Conservation (phyloP, 2,797 vertebrate genomes). For the Hirundo rustica region DNA sequence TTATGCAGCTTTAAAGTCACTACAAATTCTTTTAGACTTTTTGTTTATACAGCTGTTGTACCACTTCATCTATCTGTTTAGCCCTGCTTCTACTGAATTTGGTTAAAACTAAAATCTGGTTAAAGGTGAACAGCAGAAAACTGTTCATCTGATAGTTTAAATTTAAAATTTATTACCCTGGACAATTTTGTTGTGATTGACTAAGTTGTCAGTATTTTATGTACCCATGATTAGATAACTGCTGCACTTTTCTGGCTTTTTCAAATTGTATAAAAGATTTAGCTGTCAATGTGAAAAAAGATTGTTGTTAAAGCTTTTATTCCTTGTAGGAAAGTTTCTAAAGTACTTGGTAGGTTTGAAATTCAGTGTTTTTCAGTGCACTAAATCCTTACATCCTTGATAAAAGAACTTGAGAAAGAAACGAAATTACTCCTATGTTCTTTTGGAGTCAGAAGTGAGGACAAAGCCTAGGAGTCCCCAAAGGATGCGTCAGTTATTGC, state of each 20-base stretch:
- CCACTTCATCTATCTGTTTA: background rate
- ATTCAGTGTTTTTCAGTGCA: background rate
- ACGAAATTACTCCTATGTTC: background rate
- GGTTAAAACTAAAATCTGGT: conserved; percentile 10
- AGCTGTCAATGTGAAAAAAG: background rate
- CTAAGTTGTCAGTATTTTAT: background rate
- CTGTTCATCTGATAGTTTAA: background rate
- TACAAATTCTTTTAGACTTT: background rate
- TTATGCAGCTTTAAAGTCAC: background rate
- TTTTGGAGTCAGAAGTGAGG: background rate
- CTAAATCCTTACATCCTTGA: background rate
- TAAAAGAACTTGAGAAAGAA: background rate
- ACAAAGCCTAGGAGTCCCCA: background rate
- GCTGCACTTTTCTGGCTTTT: background rate
- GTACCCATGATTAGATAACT: background rate
- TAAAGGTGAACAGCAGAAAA: background rate
- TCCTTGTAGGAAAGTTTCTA: background rate
- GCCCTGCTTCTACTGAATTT: background rate
- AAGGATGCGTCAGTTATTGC: background rate
- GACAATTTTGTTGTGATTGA: background rate
- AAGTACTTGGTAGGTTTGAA: background rate
- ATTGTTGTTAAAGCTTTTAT: background rate
- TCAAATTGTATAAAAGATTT: background rate
- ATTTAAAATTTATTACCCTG: background rate
- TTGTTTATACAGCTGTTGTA: background rate